Base-by-base conservation (phyloP, 2,797 vertebrate species). In the Liparis tanakae region DNA sequence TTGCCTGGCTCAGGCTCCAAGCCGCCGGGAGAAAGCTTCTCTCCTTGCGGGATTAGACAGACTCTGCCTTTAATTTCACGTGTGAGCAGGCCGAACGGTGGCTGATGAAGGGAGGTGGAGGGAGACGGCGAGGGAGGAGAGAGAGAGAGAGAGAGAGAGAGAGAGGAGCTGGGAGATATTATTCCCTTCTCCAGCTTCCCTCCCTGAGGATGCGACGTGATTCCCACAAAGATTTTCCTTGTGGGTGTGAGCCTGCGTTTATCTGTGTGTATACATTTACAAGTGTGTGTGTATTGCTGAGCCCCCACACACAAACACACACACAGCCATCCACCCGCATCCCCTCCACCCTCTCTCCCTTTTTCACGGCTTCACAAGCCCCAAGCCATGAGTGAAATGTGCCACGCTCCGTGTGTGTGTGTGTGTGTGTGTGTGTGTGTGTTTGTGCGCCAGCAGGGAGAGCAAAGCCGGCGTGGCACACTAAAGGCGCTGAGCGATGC, bases 21-120 rank as follows among this genome's bases (percentile, higher is more conserved):
- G 82, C 78, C 48, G 20, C 62, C 14, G 25, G 74, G 80, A 86
- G 85, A 82, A 74, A 83, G 77, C 73, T 84, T 64, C 83, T 86
- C 84, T 83, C 59, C 82, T 60, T 74, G 81, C 82, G 59, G 65
- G 86, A 93, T 94, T 93, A 94, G 83, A 91, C 72, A 86, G 85
- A 83, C 80, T 88, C 87, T 92, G 86, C 87, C 92, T 94, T 95
- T 94, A 94, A 95, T 94, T 95, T 95, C 94, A 95, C 93, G 91
- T 92, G 89, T 94, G 92, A 94, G 90, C 87, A 88, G 87, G 69
- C 86, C 78, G 79, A 82, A 88, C 62, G 58, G 72, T 66, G 83
- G 81, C 79, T 83, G 84, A 81, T 74, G 84, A 79, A 78, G 84
- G 79, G 78, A 82, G 80, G 83, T 57, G 54, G 81, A 83, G 75